phyloP scores from a whole-genome alignment of 2,888 invertebrate species.

The Sphinx pinastri region DNA sequence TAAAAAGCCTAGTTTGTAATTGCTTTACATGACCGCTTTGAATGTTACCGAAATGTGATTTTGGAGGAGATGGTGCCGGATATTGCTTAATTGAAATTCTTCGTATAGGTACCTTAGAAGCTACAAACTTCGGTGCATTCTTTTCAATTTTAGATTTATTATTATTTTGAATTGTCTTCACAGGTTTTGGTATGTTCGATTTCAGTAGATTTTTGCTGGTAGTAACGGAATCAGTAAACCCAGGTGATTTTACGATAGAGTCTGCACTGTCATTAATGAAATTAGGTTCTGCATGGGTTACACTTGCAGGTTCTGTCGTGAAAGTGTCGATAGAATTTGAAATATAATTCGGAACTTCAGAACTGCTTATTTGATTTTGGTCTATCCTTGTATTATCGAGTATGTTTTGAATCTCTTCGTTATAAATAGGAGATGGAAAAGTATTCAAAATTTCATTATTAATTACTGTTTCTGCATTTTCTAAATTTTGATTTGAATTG shows the following conservation, averaged over 20 bases:
- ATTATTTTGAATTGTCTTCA: conserved; percentile 58
- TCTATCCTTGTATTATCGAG: background rate
- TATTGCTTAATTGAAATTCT: conserved; percentile 69
- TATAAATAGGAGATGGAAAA: too few relatives aligned
- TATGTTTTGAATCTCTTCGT: background rate
- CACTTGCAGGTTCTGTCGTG: background rate
- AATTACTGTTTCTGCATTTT: background rate
- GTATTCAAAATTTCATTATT: background rate
- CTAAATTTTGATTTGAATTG: too few relatives aligned
- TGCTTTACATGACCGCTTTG: conserved; percentile 79
- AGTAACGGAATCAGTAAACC: background rate
- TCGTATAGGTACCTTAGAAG: conserved; percentile 74
- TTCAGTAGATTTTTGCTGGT: conserved; percentile 45
- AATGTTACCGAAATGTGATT: conserved; percentile 73
- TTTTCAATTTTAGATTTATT: conserved; percentile 69
- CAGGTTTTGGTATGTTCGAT: conserved; percentile 75
- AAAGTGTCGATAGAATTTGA: too few relatives aligned
- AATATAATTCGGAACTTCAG: background rate
- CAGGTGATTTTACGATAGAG: background rate
- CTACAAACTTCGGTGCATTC: conserved; percentile 60
- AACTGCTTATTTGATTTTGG: background rate
- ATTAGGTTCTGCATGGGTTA: background rate
- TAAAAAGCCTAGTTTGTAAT: conserved; percentile 74
- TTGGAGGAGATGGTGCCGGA: conserved; percentile 76
- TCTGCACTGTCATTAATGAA: background rate